Conservation (phyloP, 2,888 invertebrate species). For the Octodonta nipae region DNA sequence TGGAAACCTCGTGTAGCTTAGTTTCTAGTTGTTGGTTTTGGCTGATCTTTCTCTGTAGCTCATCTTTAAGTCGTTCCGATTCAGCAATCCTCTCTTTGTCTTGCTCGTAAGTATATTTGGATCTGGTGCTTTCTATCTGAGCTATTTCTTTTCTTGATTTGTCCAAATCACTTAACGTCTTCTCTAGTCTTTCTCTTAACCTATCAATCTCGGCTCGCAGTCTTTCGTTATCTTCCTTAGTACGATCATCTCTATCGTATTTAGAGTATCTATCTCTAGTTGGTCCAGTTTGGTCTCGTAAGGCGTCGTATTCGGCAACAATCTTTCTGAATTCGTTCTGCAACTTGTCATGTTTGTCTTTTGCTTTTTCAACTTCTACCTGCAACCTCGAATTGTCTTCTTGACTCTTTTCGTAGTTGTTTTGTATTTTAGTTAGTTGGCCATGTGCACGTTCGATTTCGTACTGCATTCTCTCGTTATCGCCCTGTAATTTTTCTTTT, state of each 20-base stretch:
- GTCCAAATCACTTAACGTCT: conserved; percentile 66
- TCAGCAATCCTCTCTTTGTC: conserved; percentile 50
- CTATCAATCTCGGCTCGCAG: conserved; percentile 71
- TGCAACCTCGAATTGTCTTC: conserved; percentile 79
- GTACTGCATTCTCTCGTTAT: conserved; percentile 71
- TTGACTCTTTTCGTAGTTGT: conserved; percentile 74
- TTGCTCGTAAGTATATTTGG: conserved; percentile 65
- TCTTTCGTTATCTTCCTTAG: conserved; percentile 63
- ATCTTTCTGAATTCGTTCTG: conserved; percentile 70
- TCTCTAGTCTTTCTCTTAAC: conserved; percentile 65
- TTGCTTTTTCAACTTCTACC: conserved; percentile 78
- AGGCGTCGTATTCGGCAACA: conserved; percentile 64
- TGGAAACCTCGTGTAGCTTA: conserved; percentile 62
- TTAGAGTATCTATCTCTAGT: conserved; percentile 51
- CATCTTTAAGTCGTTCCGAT: conserved; percentile 59
- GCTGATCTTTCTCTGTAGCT: conserved; percentile 52
- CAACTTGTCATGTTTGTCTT: conserved; percentile 78
- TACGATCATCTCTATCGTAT: conserved; percentile 55
- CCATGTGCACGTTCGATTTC: conserved; percentile 77
- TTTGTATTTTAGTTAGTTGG: conserved; percentile 72
- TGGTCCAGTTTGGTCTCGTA: conserved; percentile 67
- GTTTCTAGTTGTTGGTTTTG: conserved; percentile 59
- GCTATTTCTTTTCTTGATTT: conserved; percentile 63
- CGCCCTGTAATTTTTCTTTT: conserved; percentile 72
- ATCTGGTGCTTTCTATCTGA: conserved; percentile 61